Evolutionary conservation across 2,113 vertebrate species (phyloP).

Genomic region (Tringa solitaria): DNA sequence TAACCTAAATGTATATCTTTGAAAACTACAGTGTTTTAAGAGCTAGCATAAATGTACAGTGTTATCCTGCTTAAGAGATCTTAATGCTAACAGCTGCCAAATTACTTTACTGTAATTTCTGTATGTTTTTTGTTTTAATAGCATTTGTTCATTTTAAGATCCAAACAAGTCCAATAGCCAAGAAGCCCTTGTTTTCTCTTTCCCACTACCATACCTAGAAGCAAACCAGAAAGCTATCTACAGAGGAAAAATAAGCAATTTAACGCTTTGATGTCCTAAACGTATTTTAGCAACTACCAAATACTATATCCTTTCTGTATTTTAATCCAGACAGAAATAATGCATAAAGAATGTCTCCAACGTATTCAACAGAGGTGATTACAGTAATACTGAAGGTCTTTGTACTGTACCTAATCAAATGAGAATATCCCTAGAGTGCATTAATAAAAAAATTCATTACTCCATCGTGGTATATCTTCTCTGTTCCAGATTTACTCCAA

Average conservation of each 20-base stretch:
- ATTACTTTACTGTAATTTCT: neutral
- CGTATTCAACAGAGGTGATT: neutral
- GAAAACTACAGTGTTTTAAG: neutral
- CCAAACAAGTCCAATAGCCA: neutral
- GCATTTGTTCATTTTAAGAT: neutral
- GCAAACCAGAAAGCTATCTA: neutral
- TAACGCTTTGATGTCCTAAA: neutral
- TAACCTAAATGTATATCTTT: neutral
- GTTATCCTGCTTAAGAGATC: neutral
- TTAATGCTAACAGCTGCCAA: neutral
- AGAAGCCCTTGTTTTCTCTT: neutral
- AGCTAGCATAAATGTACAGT: neutral
- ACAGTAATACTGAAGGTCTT: neutral
- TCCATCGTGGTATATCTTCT: neutral
- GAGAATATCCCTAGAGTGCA: neutral
- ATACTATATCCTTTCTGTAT: neutral
- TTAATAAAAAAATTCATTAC: constrained; percentile 5
- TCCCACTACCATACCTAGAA: neutral
- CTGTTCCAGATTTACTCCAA: neutral
- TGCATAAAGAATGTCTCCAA: neutral
- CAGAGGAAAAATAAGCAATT: neutral
- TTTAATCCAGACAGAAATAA: neutral
- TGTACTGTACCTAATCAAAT: neutral
- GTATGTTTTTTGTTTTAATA: neutral
- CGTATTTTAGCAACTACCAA: neutral